Evolutionary conservation across 2,113 vertebrate species (phyloP), one percentile per base, ranked within the genome.

Genomic region (Brachypodius melanocephalos): DNA sequence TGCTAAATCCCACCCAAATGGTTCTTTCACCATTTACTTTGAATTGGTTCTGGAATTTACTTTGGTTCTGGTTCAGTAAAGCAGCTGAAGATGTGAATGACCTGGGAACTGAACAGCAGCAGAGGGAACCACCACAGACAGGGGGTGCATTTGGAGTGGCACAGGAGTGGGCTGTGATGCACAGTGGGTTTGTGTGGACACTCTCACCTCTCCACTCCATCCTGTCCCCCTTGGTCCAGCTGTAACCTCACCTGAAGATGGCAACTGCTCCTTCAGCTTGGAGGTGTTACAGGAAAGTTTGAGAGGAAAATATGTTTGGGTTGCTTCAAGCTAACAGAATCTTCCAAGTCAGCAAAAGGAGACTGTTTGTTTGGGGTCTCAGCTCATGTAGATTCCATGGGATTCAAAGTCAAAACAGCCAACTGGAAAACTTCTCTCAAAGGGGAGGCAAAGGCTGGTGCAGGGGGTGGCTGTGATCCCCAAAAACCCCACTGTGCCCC

Each of bases 321-420:
- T 28, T 59, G 49, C 63, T 52, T 86, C 63, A 69, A 9, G 18
- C 31, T 24, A 34, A 57, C 48, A 79, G 48, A 32, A 14, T 34
- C 19, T 68, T 11, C 49, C 24, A 10, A 78, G 68, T 15, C 1
- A 79, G 67, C 49, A 55, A 31, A 55, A 76, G 34, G 24, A 85
- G 61, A 86, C 6, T 0, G 0, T 52, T 5, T 4, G 5, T 42
- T 75, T 38, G 42, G 34, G 54, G 57, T 61, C 63, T 78, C 58
- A 8, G 36, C 46, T 80, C 14, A 0, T 6, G 7, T 5, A 6
- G 10, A 20, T 63, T 34, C 73, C 14, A 1, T 1, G 3, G 0
- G 2, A 22, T 52, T 61, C 36, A 6, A 43, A 45, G n/a, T 36
- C 38, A 51, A 25, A 38, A 7, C 1, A 4, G 34, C 22, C 68